These are phyloP conservation scores for Azorinus chamasolen DNA, from an alignment of 2,888 invertebrate species.

Conservation along the genomic window DNA sequence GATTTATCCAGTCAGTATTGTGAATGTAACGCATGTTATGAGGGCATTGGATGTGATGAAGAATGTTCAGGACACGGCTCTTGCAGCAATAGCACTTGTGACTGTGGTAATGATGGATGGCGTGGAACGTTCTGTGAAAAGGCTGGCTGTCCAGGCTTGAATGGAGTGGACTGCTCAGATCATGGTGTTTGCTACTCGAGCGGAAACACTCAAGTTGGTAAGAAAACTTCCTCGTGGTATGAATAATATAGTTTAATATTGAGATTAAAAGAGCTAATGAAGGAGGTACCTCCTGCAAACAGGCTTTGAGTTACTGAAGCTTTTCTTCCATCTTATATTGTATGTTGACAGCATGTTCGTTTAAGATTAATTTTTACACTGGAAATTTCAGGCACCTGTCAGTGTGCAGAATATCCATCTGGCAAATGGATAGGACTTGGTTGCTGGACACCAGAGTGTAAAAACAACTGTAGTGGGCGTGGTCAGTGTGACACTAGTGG, in stretches of 20 bases:
- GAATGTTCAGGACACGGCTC: slow-evolving; percentile 56
- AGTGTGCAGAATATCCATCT: slow-evolving; percentile 57
- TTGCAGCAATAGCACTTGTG: slow-evolving; percentile 64
- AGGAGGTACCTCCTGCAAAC: too few relatives aligned
- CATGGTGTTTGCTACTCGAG: slow-evolving; percentile 51
- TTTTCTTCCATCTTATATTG: too few relatives aligned
- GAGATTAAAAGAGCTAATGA: too few relatives aligned
- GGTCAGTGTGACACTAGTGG: slow-evolving; percentile 65
- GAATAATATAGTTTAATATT: too few relatives aligned
- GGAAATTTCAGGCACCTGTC: slow-evolving; percentile 43
- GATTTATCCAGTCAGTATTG: slow-evolving; percentile 58
- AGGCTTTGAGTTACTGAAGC: too few relatives aligned
- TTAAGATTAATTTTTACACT: too few relatives aligned
- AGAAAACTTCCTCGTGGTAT: too few relatives aligned
- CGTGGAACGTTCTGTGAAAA: slow-evolving; percentile 72
- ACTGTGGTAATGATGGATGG: slow-evolving; percentile 74
- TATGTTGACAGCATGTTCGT: too few relatives aligned
- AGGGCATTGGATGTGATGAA: slow-evolving; percentile 56
- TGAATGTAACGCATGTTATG: slow-evolving; percentile 68
- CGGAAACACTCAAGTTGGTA: too few relatives aligned
- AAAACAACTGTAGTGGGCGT: slow-evolving; percentile 67
- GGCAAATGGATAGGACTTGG: slow-evolving; percentile 68
- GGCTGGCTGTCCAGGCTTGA: slow-evolving; percentile 74
- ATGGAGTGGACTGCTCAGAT: slow-evolving; percentile 67
- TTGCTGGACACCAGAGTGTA: slow-evolving; percentile 73